Evolutionary conservation across 2,113 vertebrate species (phyloP), one percentile per base, ranked within the genome.

Genomic region (Peromyscus californicus): DNA sequence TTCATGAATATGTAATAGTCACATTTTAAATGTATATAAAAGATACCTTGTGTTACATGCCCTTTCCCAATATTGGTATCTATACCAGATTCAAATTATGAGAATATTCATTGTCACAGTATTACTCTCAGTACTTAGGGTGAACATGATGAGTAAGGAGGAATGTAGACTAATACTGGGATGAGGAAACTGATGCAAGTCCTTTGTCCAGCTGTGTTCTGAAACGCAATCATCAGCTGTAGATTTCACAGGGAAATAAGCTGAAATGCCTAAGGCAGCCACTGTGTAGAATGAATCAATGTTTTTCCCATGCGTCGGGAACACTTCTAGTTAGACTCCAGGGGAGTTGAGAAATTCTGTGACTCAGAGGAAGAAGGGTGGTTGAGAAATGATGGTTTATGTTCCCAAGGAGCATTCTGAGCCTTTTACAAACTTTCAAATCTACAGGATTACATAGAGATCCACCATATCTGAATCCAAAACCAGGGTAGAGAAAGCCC

Each of bases 261-360:
- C 42, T 15, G 39, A 36, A n/a, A 69, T 21, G 76, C 70, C 91
- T 65, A 16, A 80, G 69, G 57, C 39, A 80, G 91, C 19, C 21
- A 22, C 29, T 13, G 0, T 70, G 61, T 70, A 3, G 45, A 65
- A 86, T 91, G 59, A 84, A 79, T 19, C 33, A 51, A 59, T 65
- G 70, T 83, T 61, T 70, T 61, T 65, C 67, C 48, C 54, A 9
- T 86, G 3, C 24, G n/a, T 89, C 54, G 29, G 74, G 29, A 94
- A 78, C 26, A 54, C 13, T 80, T 54, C 33, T 89, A 36, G 29
- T 42, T 74, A 12, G 26, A 7, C n/a, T 31, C 7, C 5, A 2
- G 12, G 15, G 33, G 21, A 72, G 65, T 82, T 94, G 65, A 95
- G 93, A 90, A 95, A 95, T 93, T 63, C 36, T 87, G 11, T 96